These are phyloP conservation scores for Aspidoscelis tigris DNA, from an alignment of 2,113 vertebrate species.

Conservation along the genomic window DNA sequence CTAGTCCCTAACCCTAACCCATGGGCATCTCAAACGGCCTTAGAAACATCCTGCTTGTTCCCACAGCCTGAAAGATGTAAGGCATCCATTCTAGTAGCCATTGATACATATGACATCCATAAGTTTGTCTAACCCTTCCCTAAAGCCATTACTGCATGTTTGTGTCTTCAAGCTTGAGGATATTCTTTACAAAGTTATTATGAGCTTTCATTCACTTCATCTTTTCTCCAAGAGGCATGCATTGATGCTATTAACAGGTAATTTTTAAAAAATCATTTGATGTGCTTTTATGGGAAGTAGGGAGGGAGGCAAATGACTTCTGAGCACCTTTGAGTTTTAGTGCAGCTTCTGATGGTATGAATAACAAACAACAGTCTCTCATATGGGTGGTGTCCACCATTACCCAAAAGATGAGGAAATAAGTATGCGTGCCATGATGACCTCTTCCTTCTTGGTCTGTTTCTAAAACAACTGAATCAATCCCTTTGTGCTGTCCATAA, in stretches of 20 bases:
- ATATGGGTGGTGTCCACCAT: background rate
- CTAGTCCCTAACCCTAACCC: no score
- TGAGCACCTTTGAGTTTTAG: background rate
- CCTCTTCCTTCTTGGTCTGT: background rate
- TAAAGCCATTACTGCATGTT: no score
- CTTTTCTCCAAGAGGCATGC: background rate
- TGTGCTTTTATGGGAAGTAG: no score
- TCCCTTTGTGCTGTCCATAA: background rate
- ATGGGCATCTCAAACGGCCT: no score
- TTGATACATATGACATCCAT: no score
- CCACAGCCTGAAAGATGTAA: no score
- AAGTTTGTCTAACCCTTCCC: no score
- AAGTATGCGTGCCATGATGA: background rate
- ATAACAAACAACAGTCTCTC: background rate
- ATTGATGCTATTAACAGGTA: background rate
- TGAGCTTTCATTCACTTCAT: background rate
- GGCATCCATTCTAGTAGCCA: no score
- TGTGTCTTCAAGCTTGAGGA: no score
- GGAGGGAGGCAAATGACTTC: background rate
- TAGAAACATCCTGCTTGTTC: no score
- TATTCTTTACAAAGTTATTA: no score
- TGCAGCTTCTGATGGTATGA: background rate
- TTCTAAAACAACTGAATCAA: background rate
- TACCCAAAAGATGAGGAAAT: background rate
- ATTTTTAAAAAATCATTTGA: background rate